Base-by-base conservation (phyloP, 2,797 vertebrate species). In the Girardinus metallicus region DNA sequence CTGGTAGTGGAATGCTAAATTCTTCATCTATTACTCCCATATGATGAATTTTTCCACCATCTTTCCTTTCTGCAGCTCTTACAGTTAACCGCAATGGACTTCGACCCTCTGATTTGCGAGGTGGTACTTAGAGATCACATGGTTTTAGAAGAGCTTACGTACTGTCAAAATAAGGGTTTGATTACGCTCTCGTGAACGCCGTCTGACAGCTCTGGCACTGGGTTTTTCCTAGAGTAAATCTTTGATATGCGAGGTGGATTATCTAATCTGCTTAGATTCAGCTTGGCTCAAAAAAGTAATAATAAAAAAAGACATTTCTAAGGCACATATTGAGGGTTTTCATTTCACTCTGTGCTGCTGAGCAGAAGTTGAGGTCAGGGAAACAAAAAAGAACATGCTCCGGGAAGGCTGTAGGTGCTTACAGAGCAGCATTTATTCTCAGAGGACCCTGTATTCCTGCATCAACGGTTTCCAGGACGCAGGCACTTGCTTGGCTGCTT, bases 1-100 rank as follows among this genome's bases (percentile, higher is more conserved):
- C 86, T 95, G 93, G 93, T 92, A 93, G 83, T 83, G 49, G 77
- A 88, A 78, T 79, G 90, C 91, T 92, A 88, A 90, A 94, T 95
- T 95, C 90, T 87, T 91, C 89, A 82, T 88, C 83, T 91, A 86
- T 93, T 92, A 91, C 91, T 90, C 91, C 88, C 79, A 86, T 82
- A 88, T 72, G 46, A 73, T 86, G 88, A 88, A 85, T 86, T 81
- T 87, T 83, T 89, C 86, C 83, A 74, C 73, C n/a, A 77, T 79
- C 76, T 88, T 88, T 75, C 70, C 80, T 76, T 75, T 74, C 64
- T 62, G n/a, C 44, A 34, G 31, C 55, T 86, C 76, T 76, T 36
- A n/a, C 29, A 78, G 83, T 82, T 77, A 73, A 49, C 76, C 81
- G 72, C 66, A 78, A 71, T 31, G 23, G 55, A 82, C 75, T 60